Conservation (phyloP, 2,113 vertebrate species). For the Emydocephalus ijimae region DNA sequence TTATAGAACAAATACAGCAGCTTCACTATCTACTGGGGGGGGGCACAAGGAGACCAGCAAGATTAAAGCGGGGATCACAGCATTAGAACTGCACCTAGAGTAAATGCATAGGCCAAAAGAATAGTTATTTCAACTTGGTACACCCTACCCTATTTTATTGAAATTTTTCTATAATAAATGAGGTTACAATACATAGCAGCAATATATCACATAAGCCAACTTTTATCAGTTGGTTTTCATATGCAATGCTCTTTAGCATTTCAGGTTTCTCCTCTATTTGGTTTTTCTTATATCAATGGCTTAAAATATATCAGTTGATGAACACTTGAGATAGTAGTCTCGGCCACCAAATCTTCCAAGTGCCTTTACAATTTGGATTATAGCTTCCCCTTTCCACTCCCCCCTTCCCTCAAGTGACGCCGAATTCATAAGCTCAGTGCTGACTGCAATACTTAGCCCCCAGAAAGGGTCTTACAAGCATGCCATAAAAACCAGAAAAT, state of each 20-base stretch:
- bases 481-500: neutral
- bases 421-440: conserved; percentile 39
- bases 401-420: neutral
- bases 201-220: neutral
- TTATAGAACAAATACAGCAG: neutral
- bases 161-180: neutral
- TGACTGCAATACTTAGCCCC: conserved; percentile 24
- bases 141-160: neutral
- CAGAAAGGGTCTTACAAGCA: neutral
- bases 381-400: neutral
- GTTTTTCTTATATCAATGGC: neutral
- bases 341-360: neutral
- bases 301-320: neutral
- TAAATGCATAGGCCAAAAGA: neutral
- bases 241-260: neutral
- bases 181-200: neutral
- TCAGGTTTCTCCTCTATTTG: neutral
- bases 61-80: neutral
- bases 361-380: neutral
- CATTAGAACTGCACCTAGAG: neutral
- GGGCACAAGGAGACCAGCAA: fast-evolving
- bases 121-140: neutral
- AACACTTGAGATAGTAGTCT: neutral
- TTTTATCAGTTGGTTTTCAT: neutral
- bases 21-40: neutral